These are phyloP conservation scores for Centruroides vittatus DNA, from an alignment of 1,140 invertebrate species.

Conservation along the genomic window DNA sequence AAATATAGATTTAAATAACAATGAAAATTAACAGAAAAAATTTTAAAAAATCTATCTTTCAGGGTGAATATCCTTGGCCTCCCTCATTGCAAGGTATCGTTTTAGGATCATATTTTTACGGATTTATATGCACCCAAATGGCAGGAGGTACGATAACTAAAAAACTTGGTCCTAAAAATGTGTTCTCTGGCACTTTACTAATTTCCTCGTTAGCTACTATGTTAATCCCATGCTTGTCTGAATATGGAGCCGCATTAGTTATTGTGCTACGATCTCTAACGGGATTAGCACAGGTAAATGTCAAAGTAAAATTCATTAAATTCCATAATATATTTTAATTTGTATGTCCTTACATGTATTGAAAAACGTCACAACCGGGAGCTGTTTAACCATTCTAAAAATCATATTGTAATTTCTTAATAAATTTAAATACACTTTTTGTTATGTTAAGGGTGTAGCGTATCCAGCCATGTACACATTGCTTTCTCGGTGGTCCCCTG, in stretches of 20 bases:
- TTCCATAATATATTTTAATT: too few species aligned
- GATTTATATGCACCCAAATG: background rate
- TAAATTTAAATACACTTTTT: too few species aligned
- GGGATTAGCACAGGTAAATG: background rate
- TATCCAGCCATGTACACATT: slow-evolving; percentile 26
- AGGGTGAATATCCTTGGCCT: background rate
- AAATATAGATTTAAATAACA: too few species aligned
- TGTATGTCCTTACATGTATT: too few species aligned
- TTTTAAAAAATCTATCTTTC: too few species aligned
- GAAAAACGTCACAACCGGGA: background rate
- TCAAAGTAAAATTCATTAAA: background rate
- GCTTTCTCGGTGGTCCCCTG: slow-evolving; percentile 22
- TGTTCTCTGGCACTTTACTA: background rate
- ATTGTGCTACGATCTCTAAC: background rate
- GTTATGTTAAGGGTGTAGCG: too few species aligned
- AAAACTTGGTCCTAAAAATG: background rate
- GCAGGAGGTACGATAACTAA: background rate
- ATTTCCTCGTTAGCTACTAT: background rate
- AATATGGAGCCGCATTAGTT: background rate
- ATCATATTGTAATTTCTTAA: too few species aligned
- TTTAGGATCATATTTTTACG: background rate
- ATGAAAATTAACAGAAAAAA: too few species aligned
- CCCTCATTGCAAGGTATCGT: background rate
- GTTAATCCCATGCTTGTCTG: background rate
- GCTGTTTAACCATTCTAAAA: too few species aligned